Evolutionary conservation across 1,140 invertebrate genomes (phyloP).

Genomic region (Agraylea sexmaculata): DNA sequence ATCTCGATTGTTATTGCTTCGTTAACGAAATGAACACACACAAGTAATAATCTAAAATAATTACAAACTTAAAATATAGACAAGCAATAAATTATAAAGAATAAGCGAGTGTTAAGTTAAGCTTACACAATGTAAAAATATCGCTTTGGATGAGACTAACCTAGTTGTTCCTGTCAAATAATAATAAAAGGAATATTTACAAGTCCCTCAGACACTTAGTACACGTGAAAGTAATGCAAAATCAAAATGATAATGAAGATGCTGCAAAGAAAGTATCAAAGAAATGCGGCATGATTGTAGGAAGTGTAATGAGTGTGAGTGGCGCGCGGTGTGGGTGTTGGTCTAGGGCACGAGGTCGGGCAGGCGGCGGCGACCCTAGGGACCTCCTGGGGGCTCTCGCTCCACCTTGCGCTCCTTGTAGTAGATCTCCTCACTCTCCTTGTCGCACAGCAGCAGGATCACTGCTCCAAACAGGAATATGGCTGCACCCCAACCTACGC

Average conservation of each 20-base stretch:
- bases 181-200: too few species aligned
- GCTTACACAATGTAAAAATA: too few species aligned
- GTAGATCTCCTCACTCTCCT: constrained; percentile 96
- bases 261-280: constrained; percentile 1
- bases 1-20: too few species aligned
- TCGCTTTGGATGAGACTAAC: too few species aligned
- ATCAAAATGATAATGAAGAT: not conserved
- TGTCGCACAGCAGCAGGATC: constrained; percentile 88
- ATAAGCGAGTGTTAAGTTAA: too few species aligned
- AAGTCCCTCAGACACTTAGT: too few species aligned
- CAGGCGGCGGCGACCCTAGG: constrained; percentile 42
- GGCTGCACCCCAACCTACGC: constrained; percentile 91
- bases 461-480: constrained; percentile 93
- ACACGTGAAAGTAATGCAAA: too few species aligned
- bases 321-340: constrained; percentile 18
- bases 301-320: constrained; percentile 23
- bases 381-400: constrained; percentile 30
- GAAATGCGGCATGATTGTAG: constrained; percentile 9
- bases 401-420: constrained; percentile 84
- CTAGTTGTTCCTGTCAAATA: too few species aligned
- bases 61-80: too few species aligned
- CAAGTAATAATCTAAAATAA: too few species aligned
- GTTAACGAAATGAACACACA: too few species aligned
- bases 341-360: constrained; percentile 42
- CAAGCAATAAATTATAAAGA: too few species aligned